phyloP scores from a whole-genome alignment of 2,797 vertebrate genomes.

The Semotilus atromaculatus region DNA sequence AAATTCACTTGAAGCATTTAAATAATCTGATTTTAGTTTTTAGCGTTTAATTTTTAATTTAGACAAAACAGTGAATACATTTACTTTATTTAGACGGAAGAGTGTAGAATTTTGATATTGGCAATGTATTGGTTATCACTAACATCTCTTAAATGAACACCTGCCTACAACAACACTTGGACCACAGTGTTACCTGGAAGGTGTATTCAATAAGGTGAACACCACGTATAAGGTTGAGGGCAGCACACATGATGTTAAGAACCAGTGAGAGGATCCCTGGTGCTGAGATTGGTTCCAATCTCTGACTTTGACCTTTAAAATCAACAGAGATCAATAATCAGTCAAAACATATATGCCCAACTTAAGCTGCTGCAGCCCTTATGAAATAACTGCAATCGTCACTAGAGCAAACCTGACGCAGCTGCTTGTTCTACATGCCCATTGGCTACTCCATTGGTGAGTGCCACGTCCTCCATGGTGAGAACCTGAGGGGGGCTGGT shows the following conservation, averaged over 20 bases:
- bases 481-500: conserved; percentile 81
- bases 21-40: background rate
- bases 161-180: background rate
- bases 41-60: background rate
- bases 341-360: background rate
- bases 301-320: conserved; percentile 78
- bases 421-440: conserved; percentile 76
- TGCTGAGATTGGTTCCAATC: conserved; percentile 87
- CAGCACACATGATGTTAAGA: conserved; percentile 95
- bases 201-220: conserved; percentile 92
- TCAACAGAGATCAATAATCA: conserved; percentile 5
- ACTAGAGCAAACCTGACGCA: conserved; percentile 76
- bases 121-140: background rate
- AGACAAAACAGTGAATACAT: background rate
- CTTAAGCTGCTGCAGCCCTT: background rate
- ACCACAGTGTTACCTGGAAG: conserved; percentile 83
- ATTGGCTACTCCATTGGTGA: conserved; percentile 82
- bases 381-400: background rate
- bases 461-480: conserved; percentile 80
- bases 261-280: conserved; percentile 91
- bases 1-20: background rate
- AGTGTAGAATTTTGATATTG: background rate
- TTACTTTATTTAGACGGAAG: background rate
- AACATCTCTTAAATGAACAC: background rate
- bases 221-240: conserved; percentile 92